phyloP scores from a whole-genome alignment of 92 coral and sea anemone species.

The Zoanthus solanderi region DNA sequence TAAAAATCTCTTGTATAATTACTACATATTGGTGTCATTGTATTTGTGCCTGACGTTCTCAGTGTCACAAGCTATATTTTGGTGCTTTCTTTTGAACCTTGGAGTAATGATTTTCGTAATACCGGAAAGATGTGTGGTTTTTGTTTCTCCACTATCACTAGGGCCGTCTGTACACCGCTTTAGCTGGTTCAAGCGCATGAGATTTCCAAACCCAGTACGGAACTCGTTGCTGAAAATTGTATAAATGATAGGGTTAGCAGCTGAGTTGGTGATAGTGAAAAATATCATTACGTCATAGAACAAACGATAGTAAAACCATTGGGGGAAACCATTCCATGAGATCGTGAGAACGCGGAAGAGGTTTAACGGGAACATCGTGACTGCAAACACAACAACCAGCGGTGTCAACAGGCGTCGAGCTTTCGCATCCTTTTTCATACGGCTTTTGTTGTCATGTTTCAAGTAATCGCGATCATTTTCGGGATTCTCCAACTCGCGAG shows the following conservation, averaged over 20 bases:
- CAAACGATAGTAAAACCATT: conserved; percentile 7
- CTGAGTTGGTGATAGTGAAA: conserved; percentile 41
- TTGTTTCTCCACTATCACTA: conserved; percentile 18
- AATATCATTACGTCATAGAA: conserved; percentile 22
- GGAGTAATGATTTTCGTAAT: conserved; percentile 16
- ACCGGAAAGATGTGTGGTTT: conserved; percentile 7
- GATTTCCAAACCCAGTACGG: conserved; percentile 25
- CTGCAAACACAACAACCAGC: conserved; percentile 35
- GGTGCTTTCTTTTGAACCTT: conserved; percentile 18
- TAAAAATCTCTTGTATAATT: neutral
- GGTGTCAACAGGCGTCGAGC: conserved; percentile 40
- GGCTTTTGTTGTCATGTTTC: neutral
- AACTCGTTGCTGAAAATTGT: conserved; percentile 40
- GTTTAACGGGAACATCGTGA: conserved; percentile 33
- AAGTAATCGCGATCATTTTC: conserved; percentile 1
- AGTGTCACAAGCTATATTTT: neutral
- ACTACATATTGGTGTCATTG: neutral
- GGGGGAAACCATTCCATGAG: neutral
- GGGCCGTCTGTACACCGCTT: conserved; percentile 20
- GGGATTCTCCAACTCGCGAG: neutral
- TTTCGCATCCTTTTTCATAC: conserved; percentile 16
- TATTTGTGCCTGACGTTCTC: neutral
- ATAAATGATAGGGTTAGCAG: conserved; percentile 39
- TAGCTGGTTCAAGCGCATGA: neutral
- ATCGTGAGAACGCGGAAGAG: conserved; percentile 13